Conservation (phyloP, 2,888 invertebrate genomes). For the Callyntrura guangdongensis region DNA sequence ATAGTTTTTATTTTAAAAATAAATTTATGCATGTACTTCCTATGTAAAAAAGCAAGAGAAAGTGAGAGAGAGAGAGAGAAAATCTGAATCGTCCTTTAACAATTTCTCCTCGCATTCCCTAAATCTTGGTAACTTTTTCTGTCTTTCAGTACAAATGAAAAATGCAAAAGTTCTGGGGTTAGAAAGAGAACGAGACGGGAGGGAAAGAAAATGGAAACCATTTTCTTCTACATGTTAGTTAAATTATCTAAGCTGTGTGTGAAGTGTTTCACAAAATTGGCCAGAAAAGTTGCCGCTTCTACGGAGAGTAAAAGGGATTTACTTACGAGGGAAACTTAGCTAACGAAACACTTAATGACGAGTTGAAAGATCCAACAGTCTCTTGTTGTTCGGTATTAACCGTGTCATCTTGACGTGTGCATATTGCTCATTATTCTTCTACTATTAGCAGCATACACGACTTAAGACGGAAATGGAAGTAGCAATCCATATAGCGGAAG, state of each 20-base stretch:
- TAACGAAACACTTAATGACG: slow-evolving; percentile 65
- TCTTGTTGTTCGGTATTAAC: slow-evolving; percentile 1
- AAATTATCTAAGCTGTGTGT: slow-evolving; percentile 44
- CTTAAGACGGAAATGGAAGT: slow-evolving; percentile 28
- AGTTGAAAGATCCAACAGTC: slow-evolving; percentile 62
- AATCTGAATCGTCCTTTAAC: slow-evolving; percentile 30
- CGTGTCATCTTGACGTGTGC: slow-evolving; percentile 40
- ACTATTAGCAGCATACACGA: neutral
- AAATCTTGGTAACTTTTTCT: slow-evolving; percentile 31
- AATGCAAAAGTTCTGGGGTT: slow-evolving; percentile 69
- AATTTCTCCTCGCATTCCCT: slow-evolving; percentile 1
- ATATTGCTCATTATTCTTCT: slow-evolving; percentile 13
- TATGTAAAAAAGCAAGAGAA: slow-evolving; percentile 26
- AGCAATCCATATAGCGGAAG: slow-evolving; percentile 25
- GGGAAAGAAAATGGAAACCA: slow-evolving; percentile 57
- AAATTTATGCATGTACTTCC: slow-evolving; percentile 56
- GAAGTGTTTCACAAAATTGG: slow-evolving; percentile 59
- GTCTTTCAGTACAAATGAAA: slow-evolving; percentile 68
- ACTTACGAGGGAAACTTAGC: slow-evolving; percentile 18
- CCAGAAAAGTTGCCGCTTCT: slow-evolving; percentile 36
- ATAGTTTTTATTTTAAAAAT: slow-evolving; percentile 39
- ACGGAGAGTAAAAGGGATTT: slow-evolving; percentile 35
- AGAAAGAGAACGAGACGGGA: neutral
- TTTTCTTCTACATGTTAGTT: slow-evolving; percentile 60
- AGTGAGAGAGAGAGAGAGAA: slow-evolving; percentile 10